Conservation (phyloP, 37 sponge, comb jelly and placozoan species). For the Oopsacas minuta region DNA sequence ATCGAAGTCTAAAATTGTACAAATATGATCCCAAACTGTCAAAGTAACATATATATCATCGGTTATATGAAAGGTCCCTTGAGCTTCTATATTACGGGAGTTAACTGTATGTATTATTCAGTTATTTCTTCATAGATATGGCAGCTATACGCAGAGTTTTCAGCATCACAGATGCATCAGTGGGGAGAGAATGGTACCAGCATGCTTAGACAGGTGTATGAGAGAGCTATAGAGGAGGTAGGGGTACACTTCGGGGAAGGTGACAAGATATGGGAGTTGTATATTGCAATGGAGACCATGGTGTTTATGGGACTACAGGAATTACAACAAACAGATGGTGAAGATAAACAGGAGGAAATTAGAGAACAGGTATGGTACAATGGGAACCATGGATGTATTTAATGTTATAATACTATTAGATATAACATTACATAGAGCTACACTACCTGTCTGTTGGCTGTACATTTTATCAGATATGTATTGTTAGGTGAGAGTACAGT, state of each 20-base stretch:
- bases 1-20: no score
- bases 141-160: not conserved
- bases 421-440: no score
- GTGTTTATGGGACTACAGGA: not conserved
- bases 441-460: no score
- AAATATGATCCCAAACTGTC: no score
- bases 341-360: not conserved
- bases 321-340: not conserved
- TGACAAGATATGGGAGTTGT: not conserved
- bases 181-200: not conserved
- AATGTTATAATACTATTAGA: no score
- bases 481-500: not conserved
- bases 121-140: no score
- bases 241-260: not conserved
- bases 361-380: not conserved
- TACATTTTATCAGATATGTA: not conserved
- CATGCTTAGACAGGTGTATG: not conserved
- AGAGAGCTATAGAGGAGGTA: not conserved
- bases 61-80: no score
- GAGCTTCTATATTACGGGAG: no score
- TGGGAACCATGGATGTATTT: not conserved
- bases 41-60: no score
- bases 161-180: not conserved
- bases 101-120: no score
- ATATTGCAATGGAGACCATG: conserved; percentile 1